These are phyloP conservation scores for Metopia argyrocephala DNA, from an alignment of 2,888 invertebrate species.

Conservation along the genomic window DNA sequence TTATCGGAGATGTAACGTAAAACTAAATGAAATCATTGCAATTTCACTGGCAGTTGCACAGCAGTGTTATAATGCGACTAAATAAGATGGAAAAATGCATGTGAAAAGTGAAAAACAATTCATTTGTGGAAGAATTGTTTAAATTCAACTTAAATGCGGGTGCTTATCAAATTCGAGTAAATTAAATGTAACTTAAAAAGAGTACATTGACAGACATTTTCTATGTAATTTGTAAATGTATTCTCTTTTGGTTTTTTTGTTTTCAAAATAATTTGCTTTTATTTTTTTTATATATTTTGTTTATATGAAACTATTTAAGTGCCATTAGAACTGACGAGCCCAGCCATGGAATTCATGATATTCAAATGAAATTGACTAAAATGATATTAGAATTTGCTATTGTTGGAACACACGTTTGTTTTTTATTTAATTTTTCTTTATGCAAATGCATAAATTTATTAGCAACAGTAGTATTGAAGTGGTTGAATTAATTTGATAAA, in stretches of 20 bases:
- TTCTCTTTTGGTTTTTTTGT: background rate
- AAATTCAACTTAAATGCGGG: constrained; percentile 56
- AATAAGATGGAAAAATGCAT: constrained; percentile 16
- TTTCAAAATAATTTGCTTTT: background rate
- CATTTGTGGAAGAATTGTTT: constrained; percentile 17
- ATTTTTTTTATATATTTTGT: background rate
- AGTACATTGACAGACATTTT: constrained; percentile 49
- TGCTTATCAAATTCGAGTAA: constrained; percentile 58
- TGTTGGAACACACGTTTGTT: no score
- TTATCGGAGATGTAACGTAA: background rate
- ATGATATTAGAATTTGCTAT: no score
- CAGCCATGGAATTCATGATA: constrained; percentile 11
- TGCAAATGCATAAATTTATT: no score
- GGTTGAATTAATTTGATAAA: no score
- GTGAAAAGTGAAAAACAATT: constrained; percentile 46
- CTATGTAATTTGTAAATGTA: background rate
- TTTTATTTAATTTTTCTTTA: no score
- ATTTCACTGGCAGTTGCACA: constrained; percentile 4
- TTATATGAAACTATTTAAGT: constrained; percentile 32
- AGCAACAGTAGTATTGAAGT: no score
- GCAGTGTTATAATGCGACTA: background rate
- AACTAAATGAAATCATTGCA: constrained; percentile 53
- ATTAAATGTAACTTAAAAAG: constrained; percentile 57
- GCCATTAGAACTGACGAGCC: constrained; percentile 23
- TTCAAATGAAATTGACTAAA: constrained; percentile 23